These are phyloP conservation scores for Dendronephthya gigantea DNA, from an alignment of 64 coral and sea anemone genomes.

Conservation along the genomic window DNA sequence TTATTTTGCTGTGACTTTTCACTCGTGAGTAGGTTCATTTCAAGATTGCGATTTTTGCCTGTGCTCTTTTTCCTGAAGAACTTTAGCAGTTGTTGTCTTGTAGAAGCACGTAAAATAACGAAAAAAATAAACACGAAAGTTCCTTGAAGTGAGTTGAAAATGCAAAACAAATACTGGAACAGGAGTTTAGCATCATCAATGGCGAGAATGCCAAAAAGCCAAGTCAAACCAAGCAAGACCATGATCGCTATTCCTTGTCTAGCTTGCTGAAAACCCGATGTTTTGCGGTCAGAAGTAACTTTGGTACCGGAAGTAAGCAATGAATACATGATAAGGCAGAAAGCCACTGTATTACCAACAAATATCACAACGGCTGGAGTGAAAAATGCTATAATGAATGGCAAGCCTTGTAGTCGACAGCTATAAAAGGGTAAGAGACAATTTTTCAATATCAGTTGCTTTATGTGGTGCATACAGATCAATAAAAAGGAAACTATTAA, in stretches of 20 bases:
- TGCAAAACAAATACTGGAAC: constrained; percentile 3
- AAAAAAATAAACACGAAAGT: too few relatives aligned
- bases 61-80: too few relatives aligned
- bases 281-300: neutral
- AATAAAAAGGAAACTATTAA: neutral
- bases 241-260: too few relatives aligned
- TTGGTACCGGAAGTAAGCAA: neutral
- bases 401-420: neutral
- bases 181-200: neutral
- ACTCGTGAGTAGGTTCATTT: too few relatives aligned
- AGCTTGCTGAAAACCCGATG: too few relatives aligned
- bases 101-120: too few relatives aligned
- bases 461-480: neutral
- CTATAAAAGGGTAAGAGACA: too few relatives aligned
- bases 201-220: neutral
- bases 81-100: too few relatives aligned
- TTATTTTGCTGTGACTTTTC: too few relatives aligned
- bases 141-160: neutral
- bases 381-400: neutral
- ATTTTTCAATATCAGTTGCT: too few relatives aligned
- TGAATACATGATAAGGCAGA: neutral
- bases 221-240: too few relatives aligned
- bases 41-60: too few relatives aligned
- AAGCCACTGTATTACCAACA: neutral
- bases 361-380: neutral